Evolutionary conservation across 2,113 vertebrate species (phyloP).

Genomic region (Cheirogaleus medius): DNA sequence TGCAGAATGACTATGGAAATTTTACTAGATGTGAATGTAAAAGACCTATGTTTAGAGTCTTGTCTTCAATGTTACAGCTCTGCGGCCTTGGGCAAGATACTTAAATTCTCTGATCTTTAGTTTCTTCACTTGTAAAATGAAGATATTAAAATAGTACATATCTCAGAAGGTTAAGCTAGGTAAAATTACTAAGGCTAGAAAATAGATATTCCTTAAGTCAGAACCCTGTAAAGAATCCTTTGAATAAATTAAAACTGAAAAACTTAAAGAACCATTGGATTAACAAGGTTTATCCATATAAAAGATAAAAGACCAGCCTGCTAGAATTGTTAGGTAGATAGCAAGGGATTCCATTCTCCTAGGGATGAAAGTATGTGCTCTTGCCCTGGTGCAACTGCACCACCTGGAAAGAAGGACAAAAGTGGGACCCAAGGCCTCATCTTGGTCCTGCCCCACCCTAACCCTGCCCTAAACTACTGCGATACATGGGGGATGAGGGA

Average conservation of each 20-base stretch:
- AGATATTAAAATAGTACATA: neutral
- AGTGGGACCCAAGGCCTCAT: too few species aligned
- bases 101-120: neutral
- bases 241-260: neutral
- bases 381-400: too few species aligned
- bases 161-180: neutral
- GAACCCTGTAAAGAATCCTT: neutral
- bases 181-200: neutral
- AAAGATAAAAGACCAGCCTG: neutral
- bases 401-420: too few species aligned
- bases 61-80: neutral
- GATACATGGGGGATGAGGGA: too few species aligned
- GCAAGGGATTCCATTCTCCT: too few species aligned
- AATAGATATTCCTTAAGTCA: neutral
- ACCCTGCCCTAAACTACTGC: too few species aligned
- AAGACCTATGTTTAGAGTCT: neutral
- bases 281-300: neutral
- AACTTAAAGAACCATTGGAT: neutral
- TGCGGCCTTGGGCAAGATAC: neutral
- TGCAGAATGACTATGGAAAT: neutral
- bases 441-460: too few species aligned
- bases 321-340: neutral
- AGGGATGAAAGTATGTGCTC: too few species aligned
- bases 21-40: neutral
- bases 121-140: neutral